Evolutionary conservation across 2,888 invertebrate species (phyloP).

Genomic region (Drosophila setosimentum): DNA sequence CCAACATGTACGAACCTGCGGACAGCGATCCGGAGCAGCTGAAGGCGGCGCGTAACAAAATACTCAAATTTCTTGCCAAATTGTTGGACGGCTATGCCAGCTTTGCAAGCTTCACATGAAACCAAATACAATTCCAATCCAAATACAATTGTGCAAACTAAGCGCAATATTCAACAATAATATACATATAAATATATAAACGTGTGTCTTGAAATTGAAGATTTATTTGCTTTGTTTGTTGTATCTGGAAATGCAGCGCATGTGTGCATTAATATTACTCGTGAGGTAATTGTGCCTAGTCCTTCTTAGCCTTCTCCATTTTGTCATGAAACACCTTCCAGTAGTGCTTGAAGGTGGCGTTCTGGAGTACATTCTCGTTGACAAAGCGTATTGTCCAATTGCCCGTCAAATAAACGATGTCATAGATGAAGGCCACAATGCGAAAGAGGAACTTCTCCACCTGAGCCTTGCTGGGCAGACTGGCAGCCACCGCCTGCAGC

Average conservation of each 20-base stretch:
- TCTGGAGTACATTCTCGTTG: conserved; percentile 65
- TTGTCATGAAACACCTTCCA: conserved; percentile 79
- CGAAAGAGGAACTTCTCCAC: conserved; percentile 80
- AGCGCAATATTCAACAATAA: conserved; percentile 12
- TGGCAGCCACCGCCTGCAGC: conserved; percentile 50
- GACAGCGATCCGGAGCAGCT: conserved; percentile 89
- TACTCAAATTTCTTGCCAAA: conserved; percentile 83
- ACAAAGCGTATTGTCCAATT: conserved; percentile 59
- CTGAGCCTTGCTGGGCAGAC: conserved; percentile 77
- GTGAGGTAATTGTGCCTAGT: conserved; percentile 35
- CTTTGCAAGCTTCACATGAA: conserved; percentile 39
- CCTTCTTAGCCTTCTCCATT: conserved; percentile 77
- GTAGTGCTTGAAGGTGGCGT: conserved; percentile 63
- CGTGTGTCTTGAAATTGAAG: conserved; percentile 29
- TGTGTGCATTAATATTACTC: not conserved
- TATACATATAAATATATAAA: conserved; percentile 12
- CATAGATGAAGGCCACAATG: conserved; percentile 77
- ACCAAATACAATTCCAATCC: conserved; percentile 8
- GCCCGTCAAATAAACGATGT: conserved; percentile 61
- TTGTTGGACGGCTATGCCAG: conserved; percentile 56
- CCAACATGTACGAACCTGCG: conserved; percentile 94
- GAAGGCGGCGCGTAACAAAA: conserved; percentile 88
- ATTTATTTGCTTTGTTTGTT: conserved; percentile 38
- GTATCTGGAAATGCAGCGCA: conserved; percentile 6
- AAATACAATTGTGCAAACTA: conserved; percentile 13